Base-by-base conservation (phyloP, 1,140 invertebrate species). In the Eurosta solidaginis region DNA sequence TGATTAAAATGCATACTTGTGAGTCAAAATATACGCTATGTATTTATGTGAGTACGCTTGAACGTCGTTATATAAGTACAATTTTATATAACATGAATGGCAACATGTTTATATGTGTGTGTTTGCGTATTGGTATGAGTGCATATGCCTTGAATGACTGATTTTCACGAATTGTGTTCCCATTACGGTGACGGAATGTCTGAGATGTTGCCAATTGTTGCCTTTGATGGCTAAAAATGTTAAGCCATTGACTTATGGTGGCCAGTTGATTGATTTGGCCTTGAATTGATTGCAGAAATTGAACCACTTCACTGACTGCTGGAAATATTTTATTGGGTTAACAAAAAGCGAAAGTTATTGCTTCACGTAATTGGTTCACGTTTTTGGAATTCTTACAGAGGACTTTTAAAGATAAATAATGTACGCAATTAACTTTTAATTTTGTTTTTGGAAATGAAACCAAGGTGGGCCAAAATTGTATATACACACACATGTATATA, bases 121-220 rank as follows among this genome's bases (percentile, higher is more conserved):
- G 14, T 0, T 2, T 27, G 25, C 12, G 12, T 27, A 25, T 6
- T 17, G 10, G 14, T 49, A 49, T 22, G 25, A 6, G 22, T 52
- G 17, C 9, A n/a, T 17, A 20, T 36, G 7, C 3, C 29, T 63
- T 63, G 54, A 2, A 29, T 68, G 14, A 4, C 7, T 2, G 14
- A 17, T 9, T 3, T 68, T 20, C 59, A 68, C 40, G 6, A 40
- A 0, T 33, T 29, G 33, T 68, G 59, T 40, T 29, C 59, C 59
- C 36, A 68, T 68, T 68, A 68, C 22, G 59, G 59, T 68, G 59
- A 68, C 59, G 59, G 59, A 68, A 68, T 68, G 59, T 68, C 59
- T 68, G 59, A n/a, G n/a, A 68, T 68, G 59, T 3, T 17, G 33
- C n/a, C 17, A 14, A 33, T 68, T 68, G 17, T 40, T 68, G 59